Evolutionary conservation across 2,888 invertebrate genomes (phyloP).

Genomic region (Cordilura impudica): DNA sequence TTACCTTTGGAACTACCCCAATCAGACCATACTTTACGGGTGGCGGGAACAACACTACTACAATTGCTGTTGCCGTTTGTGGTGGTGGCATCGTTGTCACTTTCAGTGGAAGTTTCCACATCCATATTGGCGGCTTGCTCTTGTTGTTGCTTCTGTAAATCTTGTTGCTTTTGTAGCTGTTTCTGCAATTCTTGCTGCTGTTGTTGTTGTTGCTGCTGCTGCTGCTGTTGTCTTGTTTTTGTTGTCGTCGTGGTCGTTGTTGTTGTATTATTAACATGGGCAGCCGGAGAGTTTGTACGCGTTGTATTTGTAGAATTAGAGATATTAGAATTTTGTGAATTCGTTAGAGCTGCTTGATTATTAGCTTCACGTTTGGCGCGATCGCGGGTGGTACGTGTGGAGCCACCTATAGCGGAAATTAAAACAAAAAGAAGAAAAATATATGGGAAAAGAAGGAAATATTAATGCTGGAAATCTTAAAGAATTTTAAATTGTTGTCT

Average conservation of each 20-base stretch:
- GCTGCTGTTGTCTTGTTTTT: constrained; percentile 65
- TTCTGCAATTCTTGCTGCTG: background rate
- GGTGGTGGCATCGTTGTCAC: constrained; percentile 69
- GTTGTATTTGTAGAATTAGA: constrained; percentile 49
- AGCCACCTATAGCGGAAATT: constrained; percentile 66
- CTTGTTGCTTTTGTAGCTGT: constrained; percentile 62
- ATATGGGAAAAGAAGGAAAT: background rate
- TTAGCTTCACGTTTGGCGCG: constrained; percentile 77
- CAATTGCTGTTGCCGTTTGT: constrained; percentile 70
- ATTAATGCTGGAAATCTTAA: no score
- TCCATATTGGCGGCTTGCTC: constrained; percentile 69
- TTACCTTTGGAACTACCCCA: constrained; percentile 82
- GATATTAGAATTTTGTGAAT: constrained; percentile 67
- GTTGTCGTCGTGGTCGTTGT: constrained; percentile 31
- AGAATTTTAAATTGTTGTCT: no score
- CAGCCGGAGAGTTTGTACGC: constrained; percentile 64
- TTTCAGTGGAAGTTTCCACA: constrained; percentile 74
- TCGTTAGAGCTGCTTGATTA: constrained; percentile 66
- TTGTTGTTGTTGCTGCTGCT: constrained; percentile 61
- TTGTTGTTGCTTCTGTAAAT: constrained; percentile 69
- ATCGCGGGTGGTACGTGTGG: constrained; percentile 77
- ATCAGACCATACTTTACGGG: constrained; percentile 87
- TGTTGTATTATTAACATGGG: constrained; percentile 55
- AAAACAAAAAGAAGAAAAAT: background rate
- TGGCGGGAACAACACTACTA: constrained; percentile 81